phyloP scores from a whole-genome alignment of 2,113 vertebrate genomes.

The Psophia crepitans region DNA sequence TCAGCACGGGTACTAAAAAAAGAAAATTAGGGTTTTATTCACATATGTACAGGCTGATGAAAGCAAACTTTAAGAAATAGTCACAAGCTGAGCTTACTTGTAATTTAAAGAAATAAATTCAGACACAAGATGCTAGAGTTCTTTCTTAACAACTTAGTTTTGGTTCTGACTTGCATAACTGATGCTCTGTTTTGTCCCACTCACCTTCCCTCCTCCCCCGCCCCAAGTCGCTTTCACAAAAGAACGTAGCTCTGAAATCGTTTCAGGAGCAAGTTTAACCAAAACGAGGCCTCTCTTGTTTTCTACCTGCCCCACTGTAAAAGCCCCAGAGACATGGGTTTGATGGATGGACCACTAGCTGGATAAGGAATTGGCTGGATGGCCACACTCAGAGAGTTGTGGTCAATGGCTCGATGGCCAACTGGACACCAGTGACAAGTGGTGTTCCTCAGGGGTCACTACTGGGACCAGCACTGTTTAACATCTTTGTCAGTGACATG shows the following conservation, averaged over 20 bases:
- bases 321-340: background rate
- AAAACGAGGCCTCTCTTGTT: background rate
- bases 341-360: too few relatives aligned
- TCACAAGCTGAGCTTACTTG: background rate
- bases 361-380: too few relatives aligned
- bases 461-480: too few relatives aligned
- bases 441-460: too few relatives aligned
- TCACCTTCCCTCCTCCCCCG: background rate
- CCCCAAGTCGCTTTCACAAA: background rate
- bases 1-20: slow-evolving; percentile 79
- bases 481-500: too few relatives aligned
- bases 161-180: background rate
- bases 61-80: background rate
- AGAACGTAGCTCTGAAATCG: background rate
- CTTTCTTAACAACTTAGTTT: background rate
- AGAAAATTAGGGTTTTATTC: background rate
- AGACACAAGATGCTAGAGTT: background rate
- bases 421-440: too few relatives aligned
- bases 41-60: background rate
- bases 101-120: background rate
- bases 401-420: too few relatives aligned
- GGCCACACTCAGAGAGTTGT: too few relatives aligned
- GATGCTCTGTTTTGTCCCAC: background rate
- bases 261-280: background rate
- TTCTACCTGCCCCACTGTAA: background rate